Conservation (phyloP, 2,888 invertebrate species). For the Amorpha juglandis region DNA sequence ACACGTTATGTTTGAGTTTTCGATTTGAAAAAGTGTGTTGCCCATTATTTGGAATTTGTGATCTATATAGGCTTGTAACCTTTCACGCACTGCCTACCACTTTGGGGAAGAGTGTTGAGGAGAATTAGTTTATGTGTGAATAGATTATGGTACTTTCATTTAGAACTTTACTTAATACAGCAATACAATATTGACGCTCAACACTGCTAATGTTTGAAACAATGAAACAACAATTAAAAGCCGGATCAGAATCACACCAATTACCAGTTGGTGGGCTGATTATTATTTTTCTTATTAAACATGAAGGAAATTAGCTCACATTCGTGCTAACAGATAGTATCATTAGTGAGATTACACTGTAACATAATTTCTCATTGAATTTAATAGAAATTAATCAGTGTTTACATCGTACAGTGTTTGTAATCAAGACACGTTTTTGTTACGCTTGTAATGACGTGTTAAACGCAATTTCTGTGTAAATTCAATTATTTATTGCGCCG, state of each 20-base stretch:
- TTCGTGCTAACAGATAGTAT: conserved; percentile 41
- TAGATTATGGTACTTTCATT: not conserved
- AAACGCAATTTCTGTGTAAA: conserved; percentile 63
- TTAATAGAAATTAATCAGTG: conserved; percentile 34
- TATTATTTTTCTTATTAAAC: conserved; percentile 9
- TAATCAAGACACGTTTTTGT: conserved; percentile 61
- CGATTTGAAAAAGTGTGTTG: no score
- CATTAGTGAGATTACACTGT: conserved; percentile 37
- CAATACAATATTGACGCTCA: not conserved
- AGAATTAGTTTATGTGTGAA: no score
- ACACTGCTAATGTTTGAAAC: not conserved
- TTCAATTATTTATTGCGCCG: conserved; percentile 55
- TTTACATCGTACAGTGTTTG: conserved; percentile 43
- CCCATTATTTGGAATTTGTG: no score
- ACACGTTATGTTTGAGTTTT: no score
- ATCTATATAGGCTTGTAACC: no score
- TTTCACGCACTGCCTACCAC: no score
- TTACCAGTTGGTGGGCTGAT: conserved; percentile 2
- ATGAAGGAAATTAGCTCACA: conserved; percentile 26
- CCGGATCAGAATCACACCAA: conserved; percentile 1
- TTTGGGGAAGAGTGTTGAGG: no score
- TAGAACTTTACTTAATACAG: not conserved
- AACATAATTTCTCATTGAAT: conserved; percentile 44
- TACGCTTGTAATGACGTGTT: conserved; percentile 52
- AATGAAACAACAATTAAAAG: not conserved